Conservation (phyloP, 2,888 invertebrate genomes). For the Drosophila acutilabella region DNA sequence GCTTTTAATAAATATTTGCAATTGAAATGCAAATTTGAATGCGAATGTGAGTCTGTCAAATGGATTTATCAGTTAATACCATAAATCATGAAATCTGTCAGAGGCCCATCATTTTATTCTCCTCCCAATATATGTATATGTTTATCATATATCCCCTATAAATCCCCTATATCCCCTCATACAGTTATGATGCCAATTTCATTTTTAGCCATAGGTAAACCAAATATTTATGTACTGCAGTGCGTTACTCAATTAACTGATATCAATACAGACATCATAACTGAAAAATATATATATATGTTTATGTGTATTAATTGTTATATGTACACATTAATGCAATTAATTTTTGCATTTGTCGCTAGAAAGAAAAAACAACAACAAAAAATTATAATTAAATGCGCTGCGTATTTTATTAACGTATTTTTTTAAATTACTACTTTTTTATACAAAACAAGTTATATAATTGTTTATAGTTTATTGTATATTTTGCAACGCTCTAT, state of each 20-base stretch:
- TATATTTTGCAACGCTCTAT: not conserved
- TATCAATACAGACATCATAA: slow-evolving; percentile 44
- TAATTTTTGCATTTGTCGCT: slow-evolving; percentile 60
- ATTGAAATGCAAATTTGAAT: slow-evolving; percentile 29
- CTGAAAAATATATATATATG: not conserved
- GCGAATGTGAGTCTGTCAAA: slow-evolving; percentile 32
- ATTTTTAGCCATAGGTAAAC: slow-evolving; percentile 48
- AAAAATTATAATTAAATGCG: slow-evolving; percentile 41
- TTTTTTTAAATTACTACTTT: not conserved
- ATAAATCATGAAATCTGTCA: slow-evolving; percentile 53
- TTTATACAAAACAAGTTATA: not conserved
- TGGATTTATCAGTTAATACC: slow-evolving; percentile 59
- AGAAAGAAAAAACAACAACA: slow-evolving; percentile 33
- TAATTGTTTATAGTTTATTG: not conserved
- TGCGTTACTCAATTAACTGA: slow-evolving; percentile 64
- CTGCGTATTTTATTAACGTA: slow-evolving; percentile 14
- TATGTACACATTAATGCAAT: slow-evolving; percentile 64
- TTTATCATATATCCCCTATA: not conserved
- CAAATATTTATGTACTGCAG: slow-evolving; percentile 60
- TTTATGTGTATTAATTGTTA: not conserved
- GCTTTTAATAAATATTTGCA: slow-evolving; percentile 53
- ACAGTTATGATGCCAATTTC: slow-evolving; percentile 20
- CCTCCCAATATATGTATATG: slow-evolving; percentile 11
- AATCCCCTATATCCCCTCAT: not conserved
- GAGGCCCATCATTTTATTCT: not conserved